Conservation (phyloP, 2,888 invertebrate genomes). For the Cephus pulcher region DNA sequence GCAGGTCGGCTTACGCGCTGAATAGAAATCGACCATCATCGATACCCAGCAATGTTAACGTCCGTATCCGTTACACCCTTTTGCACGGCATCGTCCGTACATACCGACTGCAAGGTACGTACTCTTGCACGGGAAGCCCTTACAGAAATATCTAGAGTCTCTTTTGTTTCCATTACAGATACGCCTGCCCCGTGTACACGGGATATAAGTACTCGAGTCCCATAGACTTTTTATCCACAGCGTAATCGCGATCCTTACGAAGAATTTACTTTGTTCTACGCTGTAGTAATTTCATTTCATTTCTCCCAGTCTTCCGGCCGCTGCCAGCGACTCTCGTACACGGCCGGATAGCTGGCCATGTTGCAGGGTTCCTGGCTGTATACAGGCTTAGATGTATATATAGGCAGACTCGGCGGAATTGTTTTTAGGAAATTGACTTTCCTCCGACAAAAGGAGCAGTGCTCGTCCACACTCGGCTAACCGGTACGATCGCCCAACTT, state of each 20-base stretch:
- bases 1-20: neutral
- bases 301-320: conserved; percentile 38
- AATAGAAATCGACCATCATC: neutral
- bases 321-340: neutral
- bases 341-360: neutral
- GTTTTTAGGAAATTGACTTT: conserved; percentile 58
- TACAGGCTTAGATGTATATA: no score
- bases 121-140: neutral
- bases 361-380: neutral
- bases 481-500: neutral
- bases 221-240: neutral
- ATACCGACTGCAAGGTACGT: neutral
- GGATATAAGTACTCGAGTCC: neutral
- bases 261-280: conserved; percentile 43
- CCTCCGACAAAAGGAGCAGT: conserved; percentile 26
- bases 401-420: conserved; percentile 41
- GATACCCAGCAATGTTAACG: neutral
- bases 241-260: conserved; percentile 6
- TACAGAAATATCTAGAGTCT: neutral
- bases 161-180: neutral
- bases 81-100: neutral
- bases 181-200: neutral
- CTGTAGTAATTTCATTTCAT: conserved; percentile 53
- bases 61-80: neutral
- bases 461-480: conserved; percentile 8